Base-by-base conservation (phyloP, 2,888 invertebrate species). In the Odontomyia ornata region DNA sequence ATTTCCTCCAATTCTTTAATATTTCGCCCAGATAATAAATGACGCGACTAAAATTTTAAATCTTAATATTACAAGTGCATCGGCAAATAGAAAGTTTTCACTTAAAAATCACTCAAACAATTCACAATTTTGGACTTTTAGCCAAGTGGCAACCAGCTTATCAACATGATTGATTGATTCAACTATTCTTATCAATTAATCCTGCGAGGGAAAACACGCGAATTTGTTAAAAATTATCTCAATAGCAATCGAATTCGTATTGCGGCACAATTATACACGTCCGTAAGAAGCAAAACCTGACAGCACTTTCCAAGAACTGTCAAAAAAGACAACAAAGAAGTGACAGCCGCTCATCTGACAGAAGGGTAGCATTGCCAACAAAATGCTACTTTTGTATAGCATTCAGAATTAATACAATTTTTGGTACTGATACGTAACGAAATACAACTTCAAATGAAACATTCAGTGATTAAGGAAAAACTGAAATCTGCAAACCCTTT, bases 121-220 rank as follows among this genome's bases (percentile, higher is more conserved):
- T 52, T 18, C 13, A 13, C 43, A 43, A 43, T n/a, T n/a, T n/a
- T n/a, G n/a, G 36, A 67, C 13, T 18, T 13, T 28, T 72, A 72
- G 52, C 71, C 71, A 27, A 72, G 56, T 52, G 71, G 71, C 28
- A 56, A n/a, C 71, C 18, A 27, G 23, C 71, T 52, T 3, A 52
- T 27, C 71, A 56, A n/a, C 71, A 72, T 72, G 71, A 7, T 72
- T 25, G 28, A 30, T 36, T 27, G 71, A n/a, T 47, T 9, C 23
- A 69, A 23, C 15, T 69, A 13, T 2, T 21, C 69, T 69, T 69
- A 27, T 69, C 69, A 47, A 18, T 46, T 11, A 67, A 21, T 7
- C n/a, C n/a, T 9, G n/a, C n/a, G 1, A 15, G 9, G 23, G 15
- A 62, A 62, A 15, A 15, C 11, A 28, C 62, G 5, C 27, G 25